Base-by-base conservation (phyloP, 2,113 vertebrate genomes). In the Megaceryle torquata region DNA sequence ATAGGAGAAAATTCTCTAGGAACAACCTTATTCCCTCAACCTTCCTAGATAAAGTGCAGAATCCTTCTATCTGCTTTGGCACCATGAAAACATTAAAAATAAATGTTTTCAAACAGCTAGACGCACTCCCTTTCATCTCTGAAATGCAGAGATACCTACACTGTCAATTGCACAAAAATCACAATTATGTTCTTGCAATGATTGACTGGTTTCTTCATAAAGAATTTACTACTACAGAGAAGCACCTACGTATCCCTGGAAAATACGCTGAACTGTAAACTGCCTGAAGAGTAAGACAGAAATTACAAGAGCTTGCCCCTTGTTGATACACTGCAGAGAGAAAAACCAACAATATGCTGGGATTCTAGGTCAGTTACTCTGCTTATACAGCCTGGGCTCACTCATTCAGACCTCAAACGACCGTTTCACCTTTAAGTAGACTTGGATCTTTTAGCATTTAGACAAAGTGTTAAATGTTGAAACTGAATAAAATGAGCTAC, bases 21-120 rank as follows among this genome's bases (percentile, higher is more conserved):
- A 91, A 56, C 4, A 26, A 15, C 14, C 13, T 44, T 69, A 75
- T 35, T 70, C 15, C 37, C 18, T 39, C 26, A 77, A 9, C 13
- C 8, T 91, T 92, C 86, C 54, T 48, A 74, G 61, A 80, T 35
- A 29, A 82, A 78, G 5, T 5, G 19, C 15, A 83, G 48, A 91
- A 54, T 74, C 41, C 64, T 64, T 76, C 71, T 76, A 31, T 31
- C 78, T 86, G 53, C 68, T 89, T 90, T 31, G 74, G 46, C 31
- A 93, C 72, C 61, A 93, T 63, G 25, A 86, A 82, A 84, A 72
- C 46, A 87, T 96, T 74, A 84, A 93, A 96, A 89, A 92, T 80
- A 71, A 75, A 95, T 92, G 65, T 86, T 90, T 93, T 69, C 79
- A 67, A 93, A 88, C 41, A 77, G 56, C 63, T 41, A 44, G 44